phyloP scores from a whole-genome alignment of 2,888 invertebrate genomes.

The Apodemia zela region DNA sequence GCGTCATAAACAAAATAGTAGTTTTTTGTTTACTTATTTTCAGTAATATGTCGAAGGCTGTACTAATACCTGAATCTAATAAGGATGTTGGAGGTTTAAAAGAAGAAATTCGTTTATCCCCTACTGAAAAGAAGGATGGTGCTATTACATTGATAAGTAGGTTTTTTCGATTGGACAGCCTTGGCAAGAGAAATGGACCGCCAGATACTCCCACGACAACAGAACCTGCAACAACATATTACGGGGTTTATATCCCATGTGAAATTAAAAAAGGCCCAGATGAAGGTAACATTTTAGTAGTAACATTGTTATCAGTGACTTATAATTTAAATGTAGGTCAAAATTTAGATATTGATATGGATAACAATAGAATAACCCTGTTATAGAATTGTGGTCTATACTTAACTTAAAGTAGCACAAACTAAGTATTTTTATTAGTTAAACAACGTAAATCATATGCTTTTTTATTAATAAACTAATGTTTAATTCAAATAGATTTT shows the following conservation, averaged over 20 bases:
- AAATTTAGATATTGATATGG: conserved; percentile 9
- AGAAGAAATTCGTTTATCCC: conserved; percentile 61
- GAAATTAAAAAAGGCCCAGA: conserved; percentile 74
- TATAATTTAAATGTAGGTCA: conserved; percentile 25
- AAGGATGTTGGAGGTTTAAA: conserved; percentile 62
- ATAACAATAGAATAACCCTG: conserved; percentile 5
- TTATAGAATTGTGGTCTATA: too few relatives aligned
- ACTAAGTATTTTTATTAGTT: too few relatives aligned
- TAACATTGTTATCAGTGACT: conserved; percentile 18
- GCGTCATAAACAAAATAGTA: conserved; percentile 71
- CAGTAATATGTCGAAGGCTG: conserved; percentile 68
- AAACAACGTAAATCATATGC: too few relatives aligned
- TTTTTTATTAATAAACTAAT: too few relatives aligned
- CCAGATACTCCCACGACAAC: conserved; percentile 50
- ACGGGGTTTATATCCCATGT: conserved; percentile 77
- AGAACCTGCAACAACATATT: conserved; percentile 60
- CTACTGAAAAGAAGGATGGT: conserved; percentile 62
- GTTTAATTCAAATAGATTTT: too few relatives aligned
- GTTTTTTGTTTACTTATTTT: conserved; percentile 67
- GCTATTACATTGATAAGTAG: conserved; percentile 64
- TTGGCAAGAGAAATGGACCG: conserved; percentile 48
- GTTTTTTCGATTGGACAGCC: conserved; percentile 58
- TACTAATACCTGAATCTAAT: conserved; percentile 62
- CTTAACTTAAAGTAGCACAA: too few relatives aligned
- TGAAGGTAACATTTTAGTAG: conserved; percentile 54